phyloP scores from a whole-genome alignment of 2,888 invertebrate genomes.

The Oscheius onirici region DNA sequence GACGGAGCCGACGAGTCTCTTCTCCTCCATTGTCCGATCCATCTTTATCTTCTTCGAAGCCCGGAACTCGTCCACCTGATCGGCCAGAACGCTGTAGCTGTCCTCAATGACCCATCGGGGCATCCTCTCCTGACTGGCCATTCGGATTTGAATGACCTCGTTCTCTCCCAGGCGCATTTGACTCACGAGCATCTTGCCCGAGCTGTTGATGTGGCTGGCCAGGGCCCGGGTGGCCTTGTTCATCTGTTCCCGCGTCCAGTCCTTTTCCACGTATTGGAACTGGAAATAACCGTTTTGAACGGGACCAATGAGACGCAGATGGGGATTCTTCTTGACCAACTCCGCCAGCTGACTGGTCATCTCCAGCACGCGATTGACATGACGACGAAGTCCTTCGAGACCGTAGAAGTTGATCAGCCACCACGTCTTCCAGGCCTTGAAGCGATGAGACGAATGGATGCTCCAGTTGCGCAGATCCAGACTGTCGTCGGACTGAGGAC shows the following conservation, averaged over 20 bases:
- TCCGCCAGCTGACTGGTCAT: constrained; percentile 24
- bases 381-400: constrained; percentile 87
- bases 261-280: constrained; percentile 34
- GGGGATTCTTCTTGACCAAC: constrained; percentile 33
- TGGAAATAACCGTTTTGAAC: constrained; percentile 31
- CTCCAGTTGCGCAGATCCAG: constrained; percentile 31
- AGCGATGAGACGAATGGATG: constrained; percentile 74
- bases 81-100: too few relatives aligned
- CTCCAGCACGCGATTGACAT: constrained; percentile 81
- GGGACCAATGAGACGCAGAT: constrained; percentile 40
- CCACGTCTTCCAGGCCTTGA: constrained; percentile 90
- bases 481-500: neutral
- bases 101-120: too few relatives aligned
- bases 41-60: too few relatives aligned
- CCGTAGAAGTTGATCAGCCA: constrained; percentile 92
- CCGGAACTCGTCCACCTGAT: too few relatives aligned
- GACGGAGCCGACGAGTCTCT: too few relatives aligned
- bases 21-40: too few relatives aligned
- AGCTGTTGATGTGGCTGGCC: constrained; percentile 42
- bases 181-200: constrained; percentile 30
- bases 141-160: too few relatives aligned
- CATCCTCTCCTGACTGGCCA: too few relatives aligned
- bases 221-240: constrained; percentile 37
- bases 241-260: constrained; percentile 18
- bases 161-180: too few relatives aligned